Evolutionary conservation across 1,140 invertebrate species (phyloP).

Genomic region (Triops cancriformis): DNA sequence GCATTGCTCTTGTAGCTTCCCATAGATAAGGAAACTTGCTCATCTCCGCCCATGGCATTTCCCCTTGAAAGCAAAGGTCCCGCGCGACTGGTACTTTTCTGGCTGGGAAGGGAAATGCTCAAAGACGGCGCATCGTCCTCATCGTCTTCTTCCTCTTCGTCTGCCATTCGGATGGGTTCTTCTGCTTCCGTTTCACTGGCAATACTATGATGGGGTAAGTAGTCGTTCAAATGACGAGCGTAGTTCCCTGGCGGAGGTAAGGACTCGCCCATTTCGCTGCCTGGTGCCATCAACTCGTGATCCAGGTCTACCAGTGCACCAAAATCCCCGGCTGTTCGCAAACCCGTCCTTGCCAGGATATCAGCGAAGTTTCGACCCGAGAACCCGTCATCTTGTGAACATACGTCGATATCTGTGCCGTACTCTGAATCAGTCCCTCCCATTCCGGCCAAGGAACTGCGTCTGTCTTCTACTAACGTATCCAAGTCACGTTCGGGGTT

Average conservation of each 20-base stretch:
- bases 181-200: slow-evolving; percentile 38
- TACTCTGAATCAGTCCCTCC: slow-evolving; percentile 22
- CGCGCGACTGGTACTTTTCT: slow-evolving; percentile 26
- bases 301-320: slow-evolving; percentile 44
- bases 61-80: slow-evolving; percentile 26
- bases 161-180: slow-evolving; percentile 34
- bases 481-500: slow-evolving; percentile 27
- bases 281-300: slow-evolving; percentile 47
- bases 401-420: slow-evolving; percentile 19
- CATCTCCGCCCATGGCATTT: slow-evolving; percentile 44
- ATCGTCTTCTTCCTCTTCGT: slow-evolving; percentile 41
- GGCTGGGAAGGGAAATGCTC: slow-evolving; percentile 32
- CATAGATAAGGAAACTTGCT: slow-evolving; percentile 62
- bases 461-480: slow-evolving; percentile 26
- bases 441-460: background rate
- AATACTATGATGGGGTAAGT: slow-evolving; percentile 65
- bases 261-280: slow-evolving; percentile 52
- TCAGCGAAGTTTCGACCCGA: slow-evolving; percentile 24
- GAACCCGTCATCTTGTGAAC: slow-evolving; percentile 20
- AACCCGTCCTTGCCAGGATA: slow-evolving; percentile 26
- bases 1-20: slow-evolving; percentile 54
- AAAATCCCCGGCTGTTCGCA: slow-evolving; percentile 16
- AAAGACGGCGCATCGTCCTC: slow-evolving; percentile 45
- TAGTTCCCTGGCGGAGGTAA: slow-evolving; percentile 54
- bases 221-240: slow-evolving; percentile 71